Evolutionary conservation across 1,140 invertebrate genomes (phyloP).

Genomic region (Oncopodura yosiiana): DNA sequence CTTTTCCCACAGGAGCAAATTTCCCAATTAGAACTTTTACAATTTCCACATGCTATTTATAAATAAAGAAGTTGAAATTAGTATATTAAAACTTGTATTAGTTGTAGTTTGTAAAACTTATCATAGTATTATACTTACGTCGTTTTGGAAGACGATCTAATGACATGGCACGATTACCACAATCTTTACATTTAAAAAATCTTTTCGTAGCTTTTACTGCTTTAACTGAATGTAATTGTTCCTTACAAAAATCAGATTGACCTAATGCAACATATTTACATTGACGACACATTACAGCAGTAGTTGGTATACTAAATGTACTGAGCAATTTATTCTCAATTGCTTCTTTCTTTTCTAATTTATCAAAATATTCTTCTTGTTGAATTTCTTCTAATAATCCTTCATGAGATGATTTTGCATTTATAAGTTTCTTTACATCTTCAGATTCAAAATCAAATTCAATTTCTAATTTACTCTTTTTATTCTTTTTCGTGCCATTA

Average conservation of each 20-base stretch:
- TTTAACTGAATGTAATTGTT: slow-evolving; percentile 65
- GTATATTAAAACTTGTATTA: background rate
- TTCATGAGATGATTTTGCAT: slow-evolving; percentile 62
- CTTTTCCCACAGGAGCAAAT: slow-evolving; percentile 26
- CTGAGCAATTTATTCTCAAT: slow-evolving; percentile 85
- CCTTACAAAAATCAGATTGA: slow-evolving; percentile 70
- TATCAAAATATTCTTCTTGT: slow-evolving; percentile 72
- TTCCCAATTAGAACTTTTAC: slow-evolving; percentile 26
- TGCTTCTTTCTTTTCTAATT: slow-evolving; percentile 76
- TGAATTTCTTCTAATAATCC: slow-evolving; percentile 64
- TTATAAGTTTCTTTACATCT: slow-evolving; percentile 68
- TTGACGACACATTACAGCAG: slow-evolving; percentile 70
- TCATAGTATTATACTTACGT: slow-evolving; percentile 22
- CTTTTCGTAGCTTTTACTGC: slow-evolving; percentile 68
- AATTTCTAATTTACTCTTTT: background rate
- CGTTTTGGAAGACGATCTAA: slow-evolving; percentile 63
- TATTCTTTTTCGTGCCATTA: slow-evolving; percentile 15
- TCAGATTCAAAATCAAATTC: slow-evolving; percentile 41
- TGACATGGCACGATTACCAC: slow-evolving; percentile 66
- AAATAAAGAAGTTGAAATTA: slow-evolving; percentile 10
- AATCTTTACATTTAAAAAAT: slow-evolving; percentile 83
- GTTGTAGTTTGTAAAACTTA: background rate
- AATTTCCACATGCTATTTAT: slow-evolving; percentile 29
- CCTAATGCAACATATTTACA: slow-evolving; percentile 84
- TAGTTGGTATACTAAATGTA: slow-evolving; percentile 71